Evolutionary conservation across 2,797 vertebrate species (phyloP).

Genomic region (Podarcis lilfordi): DNA sequence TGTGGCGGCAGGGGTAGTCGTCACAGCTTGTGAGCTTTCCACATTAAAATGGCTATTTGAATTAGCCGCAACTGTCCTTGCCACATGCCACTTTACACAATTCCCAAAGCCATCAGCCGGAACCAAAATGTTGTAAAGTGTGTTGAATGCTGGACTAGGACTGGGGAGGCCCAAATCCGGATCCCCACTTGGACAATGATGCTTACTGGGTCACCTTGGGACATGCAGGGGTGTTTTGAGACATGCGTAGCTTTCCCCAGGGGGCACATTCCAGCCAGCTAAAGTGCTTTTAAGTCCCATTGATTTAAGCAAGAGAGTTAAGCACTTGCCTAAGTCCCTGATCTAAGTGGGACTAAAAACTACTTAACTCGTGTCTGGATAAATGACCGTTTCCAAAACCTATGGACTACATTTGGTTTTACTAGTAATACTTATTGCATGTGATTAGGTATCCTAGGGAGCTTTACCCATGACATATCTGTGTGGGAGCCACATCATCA

Average conservation of each 20-base stretch:
- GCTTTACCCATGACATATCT: neutral
- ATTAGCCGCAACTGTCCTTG: neutral
- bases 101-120: neutral
- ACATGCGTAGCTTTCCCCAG: neutral
- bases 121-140: neutral
- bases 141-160: neutral
- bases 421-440: neutral
- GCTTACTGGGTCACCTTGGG: neutral
- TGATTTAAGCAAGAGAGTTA: neutral
- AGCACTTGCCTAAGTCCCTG: neutral
- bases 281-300: neutral
- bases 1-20: too few relatives aligned
- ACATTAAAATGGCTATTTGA: neutral
- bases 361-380: neutral
- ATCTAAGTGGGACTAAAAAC: neutral
- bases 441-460: neutral
- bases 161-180: neutral
- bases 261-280: neutral
- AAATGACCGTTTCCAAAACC: neutral
- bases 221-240: neutral
- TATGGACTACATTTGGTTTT: too few relatives aligned
- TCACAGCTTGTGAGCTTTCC: too few relatives aligned
- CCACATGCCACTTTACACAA: neutral
- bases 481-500: neutral
- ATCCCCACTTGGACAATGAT: neutral